Conservation (phyloP, 2,888 invertebrate species). For the Tipula vernalis region DNA sequence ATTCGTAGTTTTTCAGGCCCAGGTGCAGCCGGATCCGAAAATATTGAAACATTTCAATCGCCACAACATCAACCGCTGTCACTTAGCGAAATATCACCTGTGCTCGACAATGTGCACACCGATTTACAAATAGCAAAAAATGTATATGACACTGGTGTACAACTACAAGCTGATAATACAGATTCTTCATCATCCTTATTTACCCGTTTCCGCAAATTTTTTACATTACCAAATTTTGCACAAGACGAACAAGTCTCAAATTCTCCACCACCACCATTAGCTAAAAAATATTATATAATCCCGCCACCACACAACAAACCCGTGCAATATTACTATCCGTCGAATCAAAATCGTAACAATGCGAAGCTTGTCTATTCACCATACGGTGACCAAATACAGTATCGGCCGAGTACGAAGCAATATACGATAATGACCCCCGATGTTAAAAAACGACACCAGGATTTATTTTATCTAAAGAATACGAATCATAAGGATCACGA, state of each 20-base stretch:
- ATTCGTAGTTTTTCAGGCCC: slow-evolving; percentile 8
- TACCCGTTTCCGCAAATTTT: not conserved
- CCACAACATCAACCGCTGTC: too few relatives aligned
- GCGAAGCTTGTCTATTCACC: not conserved
- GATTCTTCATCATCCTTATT: not conserved
- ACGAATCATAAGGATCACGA: not conserved
- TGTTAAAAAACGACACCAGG: not conserved
- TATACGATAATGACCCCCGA: not conserved
- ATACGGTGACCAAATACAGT: not conserved
- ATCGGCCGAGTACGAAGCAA: not conserved
- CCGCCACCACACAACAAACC: not conserved
- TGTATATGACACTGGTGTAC: not conserved
- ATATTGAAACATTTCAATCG: not conserved
- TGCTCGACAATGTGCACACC: not conserved
- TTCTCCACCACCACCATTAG: not conserved
- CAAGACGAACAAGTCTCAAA: not conserved
- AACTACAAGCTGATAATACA: too few relatives aligned
- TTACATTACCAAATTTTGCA: not conserved
- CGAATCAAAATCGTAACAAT: not conserved
- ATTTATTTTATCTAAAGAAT: not conserved
- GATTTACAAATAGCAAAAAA: not conserved
- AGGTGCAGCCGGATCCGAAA: not conserved
- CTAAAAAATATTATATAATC: not conserved
- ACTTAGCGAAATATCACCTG: not conserved
- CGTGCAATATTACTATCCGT: not conserved